Conservation (phyloP, 2,797 vertebrate genomes). For the Sebastes iracundus region DNA sequence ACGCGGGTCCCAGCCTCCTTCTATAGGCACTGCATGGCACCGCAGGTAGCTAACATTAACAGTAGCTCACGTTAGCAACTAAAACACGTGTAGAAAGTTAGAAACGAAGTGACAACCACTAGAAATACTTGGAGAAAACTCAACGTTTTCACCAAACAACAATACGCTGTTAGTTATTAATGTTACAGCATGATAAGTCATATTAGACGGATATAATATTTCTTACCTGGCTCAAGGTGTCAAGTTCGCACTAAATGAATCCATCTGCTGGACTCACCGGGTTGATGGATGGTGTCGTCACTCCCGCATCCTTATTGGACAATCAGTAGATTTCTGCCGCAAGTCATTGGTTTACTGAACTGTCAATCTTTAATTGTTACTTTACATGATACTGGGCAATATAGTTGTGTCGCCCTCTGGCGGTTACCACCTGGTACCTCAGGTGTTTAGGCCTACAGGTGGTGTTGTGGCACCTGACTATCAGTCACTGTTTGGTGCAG, state of each 20-base stretch:
- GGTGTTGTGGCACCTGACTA: background rate
- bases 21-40: rapidly evolving
- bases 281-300: rapidly evolving
- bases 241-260: rapidly evolving
- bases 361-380: constrained; percentile 41
- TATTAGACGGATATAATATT: rapidly evolving
- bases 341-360: constrained; percentile 35
- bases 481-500: no score
- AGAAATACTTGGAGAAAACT: background rate
- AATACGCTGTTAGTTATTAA: background rate
- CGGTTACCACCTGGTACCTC: background rate
- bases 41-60: background rate
- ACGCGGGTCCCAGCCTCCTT: rapidly evolving
- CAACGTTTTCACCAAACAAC: rapidly evolving
- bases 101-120: rapidly evolving
- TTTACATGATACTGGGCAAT: rapidly evolving
- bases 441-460: no score
- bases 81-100: background rate
- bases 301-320: constrained; percentile 17
- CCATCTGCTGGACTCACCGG: rapidly evolving
- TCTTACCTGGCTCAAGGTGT: rapidly evolving
- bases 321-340: background rate
- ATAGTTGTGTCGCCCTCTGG: background rate
- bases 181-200: background rate
- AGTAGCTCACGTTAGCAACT: background rate